These are phyloP conservation scores for Rhizomys pruinosus DNA, from an alignment of 2,113 vertebrate species.

Conservation along the genomic window DNA sequence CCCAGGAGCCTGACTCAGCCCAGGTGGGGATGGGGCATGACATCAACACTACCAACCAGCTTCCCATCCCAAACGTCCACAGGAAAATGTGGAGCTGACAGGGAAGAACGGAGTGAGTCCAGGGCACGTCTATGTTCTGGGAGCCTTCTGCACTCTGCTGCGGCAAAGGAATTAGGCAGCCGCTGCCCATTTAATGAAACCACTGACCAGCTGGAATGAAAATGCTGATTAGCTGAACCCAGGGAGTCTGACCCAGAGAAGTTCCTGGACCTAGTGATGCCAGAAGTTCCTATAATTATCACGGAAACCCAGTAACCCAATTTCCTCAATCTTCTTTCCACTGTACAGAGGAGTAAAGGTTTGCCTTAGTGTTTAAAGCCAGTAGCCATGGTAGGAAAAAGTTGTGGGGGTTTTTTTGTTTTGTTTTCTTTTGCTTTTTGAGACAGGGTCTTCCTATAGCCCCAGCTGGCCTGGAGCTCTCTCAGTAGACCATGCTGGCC, in stretches of 20 bases:
- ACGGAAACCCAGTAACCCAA: slow-evolving; percentile 61
- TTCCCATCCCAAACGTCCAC: neutral
- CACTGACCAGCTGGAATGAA: neutral
- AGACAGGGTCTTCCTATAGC: too few relatives aligned
- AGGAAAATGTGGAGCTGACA: too few relatives aligned
- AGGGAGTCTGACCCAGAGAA: slow-evolving; percentile 1
- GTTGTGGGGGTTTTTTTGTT: too few relatives aligned
- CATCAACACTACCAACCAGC: neutral
- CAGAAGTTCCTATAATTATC: slow-evolving; percentile 27
- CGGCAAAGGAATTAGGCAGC: neutral
- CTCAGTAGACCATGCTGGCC: too few relatives aligned
- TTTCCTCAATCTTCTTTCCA: slow-evolving; percentile 43
- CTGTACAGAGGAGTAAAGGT: slow-evolving; percentile 12
- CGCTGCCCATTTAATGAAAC: neutral
- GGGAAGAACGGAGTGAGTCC: neutral
- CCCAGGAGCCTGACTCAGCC: neutral
- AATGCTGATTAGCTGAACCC: slow-evolving; percentile 6
- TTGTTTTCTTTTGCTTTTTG: too few relatives aligned
- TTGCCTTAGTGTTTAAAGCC: slow-evolving; percentile 39
- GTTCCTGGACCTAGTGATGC: neutral
- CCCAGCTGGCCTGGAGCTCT: too few relatives aligned
- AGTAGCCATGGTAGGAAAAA: neutral
- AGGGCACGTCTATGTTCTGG: neutral
- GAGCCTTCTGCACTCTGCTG: neutral
- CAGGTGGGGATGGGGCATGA: neutral